Base-by-base conservation (phyloP, 2,113 vertebrate species). In the Cavia porcellus region DNA sequence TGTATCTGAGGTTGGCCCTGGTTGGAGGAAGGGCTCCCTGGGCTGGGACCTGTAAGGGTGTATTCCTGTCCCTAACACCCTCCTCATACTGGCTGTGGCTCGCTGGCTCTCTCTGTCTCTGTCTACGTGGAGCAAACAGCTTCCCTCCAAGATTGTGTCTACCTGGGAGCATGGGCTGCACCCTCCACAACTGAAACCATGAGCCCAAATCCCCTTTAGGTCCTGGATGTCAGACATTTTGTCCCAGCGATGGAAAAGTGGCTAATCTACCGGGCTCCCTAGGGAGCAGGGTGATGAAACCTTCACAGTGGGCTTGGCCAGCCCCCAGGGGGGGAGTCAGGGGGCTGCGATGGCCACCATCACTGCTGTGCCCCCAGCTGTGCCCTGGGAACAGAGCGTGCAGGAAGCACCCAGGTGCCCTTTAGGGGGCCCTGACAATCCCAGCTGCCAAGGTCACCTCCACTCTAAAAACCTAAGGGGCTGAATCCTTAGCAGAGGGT, bases 331-430 rank as follows among this genome's bases (percentile, higher is more conserved):
- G 22, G 28, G 28, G 12, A 79, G 42, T 3, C 0, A 12, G 13
- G 11, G 2, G 14, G 28, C 5, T 6, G 64, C 19, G 3, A 0
- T 24, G 13, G 15, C 14, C 45, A 7, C 1, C 1, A 35, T 6
- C 22, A 42, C 22, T 45, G 17, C 28, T 17, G 30, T 15, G 3
- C 17, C 77, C 50, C 35, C 47, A 22, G 77, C 77, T 80, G 30
- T 4, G 8, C 8, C 0, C 30, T 14, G 50, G 19, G 15, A 80
- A n/a, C n/a, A 4, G 28, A 55, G 15, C 20, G 4, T 32, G 32
- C 47, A 10, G 30, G 28, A 50, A 79, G 75, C 45, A 32, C 13
- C 28, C 25, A 2, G 7, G 2, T 9, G 15, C 32, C 62, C 89
- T 30, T 45, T 3, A 52, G 38, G 52, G 0, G 22, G 74, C 11